A percentile compares a stretch with the other conserved stretches of the same genome.
These are phyloP conservation scores for Gnatocerus cornutus DNA, from an alignment of 2,888 invertebrate species.

Conservation along the genomic window DNA sequence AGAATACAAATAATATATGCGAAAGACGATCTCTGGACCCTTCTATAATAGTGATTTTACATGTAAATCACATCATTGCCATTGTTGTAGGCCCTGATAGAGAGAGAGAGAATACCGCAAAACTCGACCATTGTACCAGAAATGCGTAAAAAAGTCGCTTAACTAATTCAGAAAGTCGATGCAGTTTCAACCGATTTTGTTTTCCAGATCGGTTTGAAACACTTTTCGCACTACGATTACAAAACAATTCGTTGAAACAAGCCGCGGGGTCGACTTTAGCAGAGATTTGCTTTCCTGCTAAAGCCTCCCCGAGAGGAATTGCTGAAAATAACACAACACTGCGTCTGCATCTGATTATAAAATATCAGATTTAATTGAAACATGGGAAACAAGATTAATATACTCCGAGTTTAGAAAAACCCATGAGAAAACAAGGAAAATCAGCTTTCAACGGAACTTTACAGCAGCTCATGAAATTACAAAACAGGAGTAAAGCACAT, in stretches of 20 bases:
- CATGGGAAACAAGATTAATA: constrained; percentile 2
- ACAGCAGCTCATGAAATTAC: background rate
- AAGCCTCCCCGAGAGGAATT: constrained; percentile 13
- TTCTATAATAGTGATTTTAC: constrained; percentile 36
- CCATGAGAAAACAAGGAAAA: background rate
- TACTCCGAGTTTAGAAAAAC: background rate
- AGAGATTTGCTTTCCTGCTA: background rate
- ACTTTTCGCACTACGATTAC: background rate
- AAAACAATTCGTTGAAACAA: background rate
- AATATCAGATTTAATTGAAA: constrained; percentile 32
- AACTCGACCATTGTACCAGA: constrained; percentile 12
- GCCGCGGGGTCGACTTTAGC: constrained; percentile 3
- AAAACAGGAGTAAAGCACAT: background rate
- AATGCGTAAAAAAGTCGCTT: no score
- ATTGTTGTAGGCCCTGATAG: constrained; percentile 19
- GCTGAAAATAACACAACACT: constrained; percentile 10
- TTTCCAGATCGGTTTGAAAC: background rate
- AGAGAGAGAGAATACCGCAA: constrained; percentile 18
- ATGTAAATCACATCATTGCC: constrained; percentile 37
- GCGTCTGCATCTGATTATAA: constrained; percentile 33
- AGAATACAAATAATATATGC: constrained; percentile 40
- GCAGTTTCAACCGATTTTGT: no score
- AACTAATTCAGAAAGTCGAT: no score
- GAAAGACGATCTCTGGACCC: constrained; percentile 38
- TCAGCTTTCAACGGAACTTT: no score